Conservation (phyloP, 2,888 invertebrate species). For the Desoria tigrina region DNA sequence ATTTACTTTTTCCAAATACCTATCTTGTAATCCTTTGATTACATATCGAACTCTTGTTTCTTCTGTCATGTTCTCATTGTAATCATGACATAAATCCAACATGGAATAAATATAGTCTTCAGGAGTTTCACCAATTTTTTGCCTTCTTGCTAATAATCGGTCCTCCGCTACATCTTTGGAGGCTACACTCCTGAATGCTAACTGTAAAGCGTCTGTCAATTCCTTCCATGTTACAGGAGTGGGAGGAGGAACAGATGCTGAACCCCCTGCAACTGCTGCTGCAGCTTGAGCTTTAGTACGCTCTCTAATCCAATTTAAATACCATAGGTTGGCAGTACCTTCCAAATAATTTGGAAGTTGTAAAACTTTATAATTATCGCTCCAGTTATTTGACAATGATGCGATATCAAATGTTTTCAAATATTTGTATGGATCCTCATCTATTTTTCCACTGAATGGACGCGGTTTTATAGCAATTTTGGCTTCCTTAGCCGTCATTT, state of each 20-base stretch:
- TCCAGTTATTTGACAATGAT: background rate
- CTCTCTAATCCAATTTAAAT: too few species aligned
- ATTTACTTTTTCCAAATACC: too few species aligned
- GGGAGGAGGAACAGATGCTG: background rate
- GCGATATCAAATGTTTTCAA: too few species aligned
- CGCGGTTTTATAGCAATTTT: too few species aligned
- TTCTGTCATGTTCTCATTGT: background rate
- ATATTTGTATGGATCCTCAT: too few species aligned
- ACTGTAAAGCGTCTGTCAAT: constrained; percentile 1
- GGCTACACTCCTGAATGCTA: constrained; percentile 5
- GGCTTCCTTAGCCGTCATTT: too few species aligned
- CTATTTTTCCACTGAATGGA: too few species aligned
- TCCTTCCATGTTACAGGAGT: background rate
- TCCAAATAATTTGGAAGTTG: constrained; percentile 1
- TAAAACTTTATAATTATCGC: background rate
- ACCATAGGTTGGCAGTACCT: background rate
- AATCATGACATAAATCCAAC: background rate
- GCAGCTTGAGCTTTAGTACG: too few species aligned
- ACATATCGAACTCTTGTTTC: background rate
- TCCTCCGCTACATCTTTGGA: constrained; percentile 16
- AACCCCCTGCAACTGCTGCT: background rate
- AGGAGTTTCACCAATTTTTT: constrained; percentile 2
- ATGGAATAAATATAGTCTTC: constrained; percentile 5
- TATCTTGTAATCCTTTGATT: too few species aligned
- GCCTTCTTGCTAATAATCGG: constrained; percentile 3